Conservation (phyloP, 1,140 invertebrate species). For the Anadara kagoshimensis region DNA sequence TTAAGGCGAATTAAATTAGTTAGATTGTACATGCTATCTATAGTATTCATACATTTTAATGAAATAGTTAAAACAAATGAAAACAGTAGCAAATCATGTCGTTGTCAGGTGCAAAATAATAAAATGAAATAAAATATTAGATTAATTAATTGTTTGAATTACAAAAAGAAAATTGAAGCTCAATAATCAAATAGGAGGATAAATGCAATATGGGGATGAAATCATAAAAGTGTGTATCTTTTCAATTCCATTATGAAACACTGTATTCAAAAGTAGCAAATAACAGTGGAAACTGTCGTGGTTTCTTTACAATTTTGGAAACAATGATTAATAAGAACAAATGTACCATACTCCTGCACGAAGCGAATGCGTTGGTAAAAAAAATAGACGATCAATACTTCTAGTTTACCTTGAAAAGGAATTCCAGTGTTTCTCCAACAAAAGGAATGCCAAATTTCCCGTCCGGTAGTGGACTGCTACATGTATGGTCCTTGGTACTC, state of each 20-base stretch:
- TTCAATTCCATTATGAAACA: no score
- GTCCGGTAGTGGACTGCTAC: conserved; percentile 53
- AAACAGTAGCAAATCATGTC: no score
- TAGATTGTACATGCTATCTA: no score
- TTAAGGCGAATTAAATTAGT: no score
- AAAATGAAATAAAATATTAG: no score
- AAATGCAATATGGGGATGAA: not conserved
- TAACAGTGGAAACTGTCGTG: no score
- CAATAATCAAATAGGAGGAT: not conserved
- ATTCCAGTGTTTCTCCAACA: conserved; percentile 59
- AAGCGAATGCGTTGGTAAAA: not conserved
- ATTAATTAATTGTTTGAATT: not conserved
- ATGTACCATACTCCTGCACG: not conserved
- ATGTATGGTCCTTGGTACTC: conserved; percentile 34
- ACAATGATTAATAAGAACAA: not conserved
- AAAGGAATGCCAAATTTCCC: conserved; percentile 61
- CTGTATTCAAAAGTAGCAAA: no score
- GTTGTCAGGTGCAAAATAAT: no score
- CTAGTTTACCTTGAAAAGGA: conserved; percentile 49
- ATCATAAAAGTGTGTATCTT: no score
- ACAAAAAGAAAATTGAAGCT: not conserved
- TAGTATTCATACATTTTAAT: no score
- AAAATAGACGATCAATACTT: not conserved
- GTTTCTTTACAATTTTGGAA: not conserved
- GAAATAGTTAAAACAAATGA: no score